Percentiles rank a stretch among this genome's conserved stretches.
Evolutionary conservation across 1,140 invertebrate genomes (phyloP).

Genomic region (Fopius arisanus): DNA sequence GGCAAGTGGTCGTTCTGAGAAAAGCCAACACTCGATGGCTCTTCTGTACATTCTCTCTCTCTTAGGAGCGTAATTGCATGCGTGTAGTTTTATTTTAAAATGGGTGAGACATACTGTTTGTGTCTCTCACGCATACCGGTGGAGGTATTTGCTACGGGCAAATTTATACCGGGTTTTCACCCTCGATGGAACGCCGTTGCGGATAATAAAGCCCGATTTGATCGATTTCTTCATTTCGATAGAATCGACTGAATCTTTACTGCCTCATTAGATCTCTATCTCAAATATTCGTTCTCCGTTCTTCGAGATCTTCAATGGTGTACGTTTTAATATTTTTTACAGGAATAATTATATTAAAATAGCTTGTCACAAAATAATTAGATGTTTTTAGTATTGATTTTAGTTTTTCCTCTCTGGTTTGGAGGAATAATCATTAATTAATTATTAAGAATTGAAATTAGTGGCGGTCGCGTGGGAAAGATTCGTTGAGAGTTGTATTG

Average conservation of each 20-base stretch:
- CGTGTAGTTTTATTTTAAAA: constrained; percentile 28
- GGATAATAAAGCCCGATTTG: background rate
- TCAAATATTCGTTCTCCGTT: too few species aligned
- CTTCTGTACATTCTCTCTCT: background rate
- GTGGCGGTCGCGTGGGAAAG: too few species aligned
- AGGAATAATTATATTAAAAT: too few species aligned
- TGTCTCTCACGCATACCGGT: background rate
- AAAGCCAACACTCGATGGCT: background rate
- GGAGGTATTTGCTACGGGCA: background rate
- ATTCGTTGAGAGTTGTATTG: too few species aligned
- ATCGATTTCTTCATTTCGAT: background rate
- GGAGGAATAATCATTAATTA: too few species aligned
- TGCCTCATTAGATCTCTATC: too few species aligned
- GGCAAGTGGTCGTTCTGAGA: constrained; percentile 6
- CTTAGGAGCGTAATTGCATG: constrained; percentile 25
- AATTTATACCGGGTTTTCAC: constrained; percentile 9
- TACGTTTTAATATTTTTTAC: too few species aligned
- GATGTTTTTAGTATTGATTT: too few species aligned
- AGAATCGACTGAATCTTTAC: background rate
- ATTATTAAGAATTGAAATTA: too few species aligned
- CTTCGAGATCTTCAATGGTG: too few species aligned
- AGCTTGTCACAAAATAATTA: too few species aligned
- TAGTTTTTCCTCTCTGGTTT: too few species aligned
- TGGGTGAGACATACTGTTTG: background rate
- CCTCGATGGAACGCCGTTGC: background rate